Evolutionary conservation across 2,797 vertebrate genomes (phyloP).

Genomic region (Crocodylus rhombifer): DNA sequence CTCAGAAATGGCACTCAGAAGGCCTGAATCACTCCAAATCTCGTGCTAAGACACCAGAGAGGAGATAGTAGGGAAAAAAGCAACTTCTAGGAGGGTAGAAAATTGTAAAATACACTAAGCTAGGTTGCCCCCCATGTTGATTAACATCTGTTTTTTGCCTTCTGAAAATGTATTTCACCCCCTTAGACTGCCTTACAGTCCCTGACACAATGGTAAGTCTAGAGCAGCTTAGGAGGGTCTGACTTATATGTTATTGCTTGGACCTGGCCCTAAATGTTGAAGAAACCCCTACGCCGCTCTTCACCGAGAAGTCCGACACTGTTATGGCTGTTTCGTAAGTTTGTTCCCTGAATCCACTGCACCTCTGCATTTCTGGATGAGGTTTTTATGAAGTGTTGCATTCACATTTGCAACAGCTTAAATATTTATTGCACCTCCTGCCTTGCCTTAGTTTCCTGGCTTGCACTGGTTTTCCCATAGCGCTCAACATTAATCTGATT

Average conservation of each 20-base stretch:
- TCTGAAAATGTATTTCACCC: constrained; percentile 21
- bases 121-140: neutral
- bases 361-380: neutral
- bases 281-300: neutral
- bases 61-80: constrained; percentile 46
- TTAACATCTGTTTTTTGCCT: neutral
- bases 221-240: neutral
- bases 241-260: constrained; percentile 19
- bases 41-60: constrained; percentile 14
- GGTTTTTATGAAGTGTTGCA: neutral
- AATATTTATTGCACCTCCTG: constrained; percentile 8
- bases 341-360: neutral
- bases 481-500: neutral
- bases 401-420: neutral
- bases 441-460: neutral
- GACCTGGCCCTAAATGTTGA: neutral
- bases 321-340: neutral
- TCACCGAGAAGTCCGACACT: constrained; percentile 1
- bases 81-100: constrained; percentile 4
- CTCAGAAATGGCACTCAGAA: constrained; percentile 19
- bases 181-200: neutral
- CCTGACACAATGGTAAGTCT: neutral
- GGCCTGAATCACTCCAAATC: neutral
- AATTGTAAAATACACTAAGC: constrained; percentile 25
- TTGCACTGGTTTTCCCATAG: neutral